phyloP scores from a whole-genome alignment of 2,888 invertebrate species.

The Cancer borealis region DNA sequence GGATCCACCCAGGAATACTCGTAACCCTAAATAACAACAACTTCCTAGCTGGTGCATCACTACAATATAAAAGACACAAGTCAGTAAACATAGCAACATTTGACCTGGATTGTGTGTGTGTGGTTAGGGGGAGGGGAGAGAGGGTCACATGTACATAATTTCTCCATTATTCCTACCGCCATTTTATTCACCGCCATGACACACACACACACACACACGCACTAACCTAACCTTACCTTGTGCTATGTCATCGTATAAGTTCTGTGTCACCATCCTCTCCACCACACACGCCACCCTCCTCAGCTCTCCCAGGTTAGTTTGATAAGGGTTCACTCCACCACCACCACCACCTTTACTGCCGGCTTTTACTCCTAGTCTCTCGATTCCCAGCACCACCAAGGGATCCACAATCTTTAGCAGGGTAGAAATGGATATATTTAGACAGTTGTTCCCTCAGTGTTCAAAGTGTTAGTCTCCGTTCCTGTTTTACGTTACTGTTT shows the following conservation, averaged over 20 bases:
- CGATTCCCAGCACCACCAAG: not conserved
- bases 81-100: no score
- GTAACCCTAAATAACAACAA: no score
- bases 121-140: no score
- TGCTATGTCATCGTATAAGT: slow-evolving; percentile 93
- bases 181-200: no score
- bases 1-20: no score
- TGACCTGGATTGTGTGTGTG: no score
- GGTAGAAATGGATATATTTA: not conserved
- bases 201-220: no score
- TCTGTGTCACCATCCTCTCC: slow-evolving; percentile 96
- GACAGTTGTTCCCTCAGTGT: not conserved
- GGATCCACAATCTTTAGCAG: not conserved
- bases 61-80: no score
- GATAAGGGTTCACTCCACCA: not conserved
- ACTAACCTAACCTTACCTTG: slow-evolving; percentile 84
- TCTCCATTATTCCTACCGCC: no score
- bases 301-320: slow-evolving; percentile 35
- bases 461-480: not conserved
- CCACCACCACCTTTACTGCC: not conserved
- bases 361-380: not conserved
- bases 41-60: no score
- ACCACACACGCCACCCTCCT: slow-evolving; percentile 87
- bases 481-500: no score
- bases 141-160: no score